Conservation (phyloP, 2,797 vertebrate species). For the Fistularia commersonii region DNA sequence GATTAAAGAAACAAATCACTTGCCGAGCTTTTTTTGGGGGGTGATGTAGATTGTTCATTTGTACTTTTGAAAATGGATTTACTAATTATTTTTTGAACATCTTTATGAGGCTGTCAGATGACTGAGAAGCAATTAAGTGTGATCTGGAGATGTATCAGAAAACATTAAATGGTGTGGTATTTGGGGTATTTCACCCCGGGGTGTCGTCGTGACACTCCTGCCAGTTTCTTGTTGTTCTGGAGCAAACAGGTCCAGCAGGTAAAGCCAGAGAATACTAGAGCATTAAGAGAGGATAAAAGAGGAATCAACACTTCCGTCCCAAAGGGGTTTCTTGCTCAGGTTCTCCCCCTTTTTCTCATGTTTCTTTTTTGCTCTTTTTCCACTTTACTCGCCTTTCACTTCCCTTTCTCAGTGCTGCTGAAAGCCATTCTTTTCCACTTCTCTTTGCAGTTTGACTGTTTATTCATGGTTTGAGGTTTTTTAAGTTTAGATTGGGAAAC, state of each 20-base stretch:
- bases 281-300: constrained; percentile 24
- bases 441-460: no score
- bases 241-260: constrained; percentile 56
- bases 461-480: no score
- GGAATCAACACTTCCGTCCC: constrained; percentile 2
- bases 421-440: no score
- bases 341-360: no score
- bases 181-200: constrained; percentile 33
- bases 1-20: no score
- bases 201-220: constrained; percentile 4
- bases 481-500: constrained; percentile 8
- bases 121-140: neutral
- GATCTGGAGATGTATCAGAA: neutral
- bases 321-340: no score
- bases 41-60: no score
- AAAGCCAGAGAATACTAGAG: constrained; percentile 24
- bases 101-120: constrained; percentile 24
- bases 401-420: no score
- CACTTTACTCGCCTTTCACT: no score
- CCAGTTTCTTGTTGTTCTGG: constrained; percentile 25
- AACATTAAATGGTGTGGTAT: constrained; percentile 23
- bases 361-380: neutral
- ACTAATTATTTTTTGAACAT: no score
- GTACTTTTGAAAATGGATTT: no score
- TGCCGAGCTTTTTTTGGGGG: no score